Percentiles rank a stretch among this genome's conserved stretches.
phyloP scores from a whole-genome alignment of 2,113 vertebrate genomes.

The Scophthalmus maximus region DNA sequence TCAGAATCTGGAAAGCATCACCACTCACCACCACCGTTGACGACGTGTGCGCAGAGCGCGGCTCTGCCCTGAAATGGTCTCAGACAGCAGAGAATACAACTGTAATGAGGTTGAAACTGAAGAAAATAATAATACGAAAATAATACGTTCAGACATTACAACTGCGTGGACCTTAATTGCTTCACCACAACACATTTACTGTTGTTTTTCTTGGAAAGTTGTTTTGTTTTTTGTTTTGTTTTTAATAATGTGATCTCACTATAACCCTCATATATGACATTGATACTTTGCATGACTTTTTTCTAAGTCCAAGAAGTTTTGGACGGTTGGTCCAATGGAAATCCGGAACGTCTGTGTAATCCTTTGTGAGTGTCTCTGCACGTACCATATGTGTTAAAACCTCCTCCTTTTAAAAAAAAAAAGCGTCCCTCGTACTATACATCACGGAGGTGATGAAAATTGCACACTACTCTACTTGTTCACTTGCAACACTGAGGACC shows the following conservation, averaged over 20 bases:
- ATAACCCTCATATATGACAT: constrained; percentile 29
- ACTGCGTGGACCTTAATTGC: constrained; percentile 40
- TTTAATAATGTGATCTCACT: constrained; percentile 1
- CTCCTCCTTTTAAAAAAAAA: neutral
- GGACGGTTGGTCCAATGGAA: neutral
- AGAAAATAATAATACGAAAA: too few species aligned
- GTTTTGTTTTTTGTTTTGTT: too few species aligned
- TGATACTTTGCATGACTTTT: constrained; percentile 5
- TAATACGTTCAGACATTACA: constrained; percentile 53
- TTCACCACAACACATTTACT: constrained; percentile 38
- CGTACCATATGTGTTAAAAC: neutral
- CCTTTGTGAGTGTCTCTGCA: neutral
- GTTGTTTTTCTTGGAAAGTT: constrained; percentile 41
- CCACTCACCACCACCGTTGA: constrained; percentile 66
- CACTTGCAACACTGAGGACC: constrained; percentile 33
- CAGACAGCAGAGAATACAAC: constrained; percentile 56
- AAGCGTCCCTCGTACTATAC: neutral
- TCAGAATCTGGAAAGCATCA: constrained; percentile 81
- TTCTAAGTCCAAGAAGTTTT: neutral
- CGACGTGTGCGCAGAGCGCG: constrained; percentile 57
- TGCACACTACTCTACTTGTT: neutral
- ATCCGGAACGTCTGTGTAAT: neutral
- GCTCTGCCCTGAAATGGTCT: constrained; percentile 56
- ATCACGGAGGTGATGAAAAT: constrained; percentile 18
- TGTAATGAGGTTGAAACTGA: constrained; percentile 59